phyloP scores from a whole-genome alignment of 1,140 invertebrate genomes.

The Pogonognathellus flavescens region DNA sequence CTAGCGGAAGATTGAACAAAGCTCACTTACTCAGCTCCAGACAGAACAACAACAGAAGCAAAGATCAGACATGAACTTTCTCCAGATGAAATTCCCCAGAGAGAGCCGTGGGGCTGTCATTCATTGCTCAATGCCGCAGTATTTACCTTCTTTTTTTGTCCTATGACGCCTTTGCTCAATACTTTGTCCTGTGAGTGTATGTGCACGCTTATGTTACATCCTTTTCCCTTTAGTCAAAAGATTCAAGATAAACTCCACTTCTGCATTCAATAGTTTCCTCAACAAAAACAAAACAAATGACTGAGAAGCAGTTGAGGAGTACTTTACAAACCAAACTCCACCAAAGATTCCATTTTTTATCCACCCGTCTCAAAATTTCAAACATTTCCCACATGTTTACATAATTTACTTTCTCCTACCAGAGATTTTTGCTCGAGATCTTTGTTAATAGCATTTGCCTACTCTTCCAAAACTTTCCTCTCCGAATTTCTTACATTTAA shows the following conservation, averaged over 20 bases:
- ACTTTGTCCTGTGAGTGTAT: background rate
- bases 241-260: constrained; percentile 7
- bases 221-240: background rate
- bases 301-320: background rate
- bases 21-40: constrained; percentile 14
- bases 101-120: constrained; percentile 33
- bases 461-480: no score
- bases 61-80: constrained; percentile 46
- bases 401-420: no score
- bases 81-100: constrained; percentile 40
- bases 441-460: no score
- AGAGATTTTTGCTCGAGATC: no score
- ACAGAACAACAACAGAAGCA: constrained; percentile 33
- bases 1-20: constrained; percentile 27
- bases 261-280: background rate
- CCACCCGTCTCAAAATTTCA: no score
- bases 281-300: constrained; percentile 14
- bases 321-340: no score
- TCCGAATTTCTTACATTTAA: no score
- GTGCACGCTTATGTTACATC: background rate
- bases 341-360: no score
- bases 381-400: no score
- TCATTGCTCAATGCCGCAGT: constrained; percentile 33
- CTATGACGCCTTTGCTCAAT: constrained; percentile 22
- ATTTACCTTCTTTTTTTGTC: constrained; percentile 30